Base-by-base conservation (phyloP, 2,113 vertebrate species). In the Genyomyrus donnyi region DNA sequence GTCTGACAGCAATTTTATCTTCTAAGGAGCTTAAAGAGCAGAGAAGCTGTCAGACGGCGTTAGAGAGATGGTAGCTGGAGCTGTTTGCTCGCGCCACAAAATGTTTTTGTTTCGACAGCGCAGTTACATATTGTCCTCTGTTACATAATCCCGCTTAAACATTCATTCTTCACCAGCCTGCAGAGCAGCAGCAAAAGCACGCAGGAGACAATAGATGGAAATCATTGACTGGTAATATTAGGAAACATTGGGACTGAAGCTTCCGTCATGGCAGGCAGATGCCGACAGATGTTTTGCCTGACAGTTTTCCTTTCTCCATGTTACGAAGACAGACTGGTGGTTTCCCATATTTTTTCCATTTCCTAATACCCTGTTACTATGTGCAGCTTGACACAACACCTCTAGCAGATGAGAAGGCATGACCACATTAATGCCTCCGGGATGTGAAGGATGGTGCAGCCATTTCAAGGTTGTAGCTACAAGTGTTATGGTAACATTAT, bases 1-100 rank as follows among this genome's bases (percentile, higher is more conserved):
- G n/a, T 48, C 50, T 87, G 50, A 19, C 50, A 53, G 50, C 48
- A 48, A 87, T 87, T 87, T 87, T 87, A 53, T 87, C 31, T 53
- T 53, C 85, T n/a, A 87, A 35, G 85, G 50, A 35, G n/a, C 50
- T 56, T 87, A 48, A 53, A 53, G 49, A 53, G 50, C 49, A 35
- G 48, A 87, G 10, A 17, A 48, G 15, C 50, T 87, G 85, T 87
- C 24, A 39, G 50, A 31, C 50, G 50, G 48, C 15, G 15, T 56
- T 85, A 24, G 83, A 10, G 83, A 46, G 49, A 87, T 13, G 62
- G 62, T 70, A 70, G 62, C n/a, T 27, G 31, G 27, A 53, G 85
- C 50, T 56, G 85, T 53, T 39, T 39, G 35, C 85, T 52, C 5
- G 50, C 10, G 1, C 83, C 49, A 87, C 85, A 39, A 35, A 87